Percentiles rank a stretch among this genome's conserved stretches.
These are phyloP conservation scores for Micromys minutus DNA, from an alignment of 2,113 vertebrate species.

Conservation along the genomic window DNA sequence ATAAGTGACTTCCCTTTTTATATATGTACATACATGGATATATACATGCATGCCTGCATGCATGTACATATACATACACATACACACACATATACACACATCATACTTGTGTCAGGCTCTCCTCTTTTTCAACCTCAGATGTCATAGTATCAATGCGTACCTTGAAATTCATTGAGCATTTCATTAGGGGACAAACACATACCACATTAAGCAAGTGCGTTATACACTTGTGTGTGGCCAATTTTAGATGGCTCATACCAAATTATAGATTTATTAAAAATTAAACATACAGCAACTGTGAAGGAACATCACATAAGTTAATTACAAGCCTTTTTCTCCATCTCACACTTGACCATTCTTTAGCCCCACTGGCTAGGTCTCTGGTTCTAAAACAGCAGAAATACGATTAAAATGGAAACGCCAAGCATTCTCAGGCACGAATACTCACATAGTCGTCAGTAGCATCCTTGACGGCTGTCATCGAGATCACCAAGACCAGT, in stretches of 20 bases:
- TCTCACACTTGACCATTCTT: background rate
- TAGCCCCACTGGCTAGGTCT: background rate
- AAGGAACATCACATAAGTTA: background rate
- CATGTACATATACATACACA: background rate
- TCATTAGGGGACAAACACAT: background rate
- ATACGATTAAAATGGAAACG: background rate
- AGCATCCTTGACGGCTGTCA: conserved; percentile 90
- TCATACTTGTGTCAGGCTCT: background rate
- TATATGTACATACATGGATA: background rate
- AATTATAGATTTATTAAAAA: conserved; percentile 8
- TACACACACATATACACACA: background rate
- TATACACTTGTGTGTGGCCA: background rate
- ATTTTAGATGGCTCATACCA: background rate
- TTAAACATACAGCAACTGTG: background rate
- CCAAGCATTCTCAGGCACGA: background rate
- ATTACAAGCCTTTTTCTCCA: background rate
- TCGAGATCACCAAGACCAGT: conserved; percentile 87
- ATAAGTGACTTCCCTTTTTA: conserved; percentile 1
- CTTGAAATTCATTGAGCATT: background rate
- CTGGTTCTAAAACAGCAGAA: background rate
- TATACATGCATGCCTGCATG: too few species aligned
- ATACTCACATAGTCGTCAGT: conserved; percentile 87
- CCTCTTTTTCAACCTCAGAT: background rate
- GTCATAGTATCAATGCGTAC: background rate
- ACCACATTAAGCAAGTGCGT: background rate